Conservation (phyloP, 1,140 invertebrate species). For the Lepidurus packardi region DNA sequence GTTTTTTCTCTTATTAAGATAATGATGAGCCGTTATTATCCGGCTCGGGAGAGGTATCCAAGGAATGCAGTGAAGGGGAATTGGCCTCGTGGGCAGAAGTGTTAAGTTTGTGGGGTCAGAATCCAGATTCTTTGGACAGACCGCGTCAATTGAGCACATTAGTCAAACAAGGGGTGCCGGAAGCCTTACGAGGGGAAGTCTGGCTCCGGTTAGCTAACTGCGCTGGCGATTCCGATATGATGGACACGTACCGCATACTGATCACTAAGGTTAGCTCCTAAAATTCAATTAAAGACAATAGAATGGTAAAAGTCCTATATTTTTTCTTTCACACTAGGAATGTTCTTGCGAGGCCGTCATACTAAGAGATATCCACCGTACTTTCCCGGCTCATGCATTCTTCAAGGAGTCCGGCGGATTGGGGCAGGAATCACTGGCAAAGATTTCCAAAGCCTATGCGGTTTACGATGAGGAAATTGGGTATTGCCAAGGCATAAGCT, state of each 20-base stretch:
- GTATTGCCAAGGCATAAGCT: constrained; percentile 77
- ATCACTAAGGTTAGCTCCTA: constrained; percentile 71
- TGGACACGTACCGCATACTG: constrained; percentile 84
- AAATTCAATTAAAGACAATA: constrained; percentile 32
- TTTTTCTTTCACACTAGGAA: constrained; percentile 49
- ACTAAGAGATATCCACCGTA: constrained; percentile 90
- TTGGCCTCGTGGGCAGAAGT: constrained; percentile 89
- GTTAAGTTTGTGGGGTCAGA: constrained; percentile 63
- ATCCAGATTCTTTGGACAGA: constrained; percentile 53
- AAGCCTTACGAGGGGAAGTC: constrained; percentile 91
- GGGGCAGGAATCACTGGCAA: constrained; percentile 92
- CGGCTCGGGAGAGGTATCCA: constrained; percentile 92
- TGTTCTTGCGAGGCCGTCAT: constrained; percentile 87
- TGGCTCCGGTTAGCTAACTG: constrained; percentile 91
- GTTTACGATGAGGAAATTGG: constrained; percentile 95
- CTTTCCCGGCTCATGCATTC: constrained; percentile 97
- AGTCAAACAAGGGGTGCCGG: constrained; percentile 86
- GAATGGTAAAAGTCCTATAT: constrained; percentile 34
- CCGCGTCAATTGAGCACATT: constrained; percentile 69
- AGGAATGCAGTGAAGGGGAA: constrained; percentile 89
- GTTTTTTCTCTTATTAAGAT: constrained; percentile 50
- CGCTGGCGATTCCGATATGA: constrained; percentile 72
- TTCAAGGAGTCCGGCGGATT: constrained; percentile 86
- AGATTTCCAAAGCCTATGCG: constrained; percentile 94
- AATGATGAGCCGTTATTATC: constrained; percentile 92